phyloP scores from a whole-genome alignment of 35 echinoderm and acorn worm genomes.

The Ptychodera flava region DNA sequence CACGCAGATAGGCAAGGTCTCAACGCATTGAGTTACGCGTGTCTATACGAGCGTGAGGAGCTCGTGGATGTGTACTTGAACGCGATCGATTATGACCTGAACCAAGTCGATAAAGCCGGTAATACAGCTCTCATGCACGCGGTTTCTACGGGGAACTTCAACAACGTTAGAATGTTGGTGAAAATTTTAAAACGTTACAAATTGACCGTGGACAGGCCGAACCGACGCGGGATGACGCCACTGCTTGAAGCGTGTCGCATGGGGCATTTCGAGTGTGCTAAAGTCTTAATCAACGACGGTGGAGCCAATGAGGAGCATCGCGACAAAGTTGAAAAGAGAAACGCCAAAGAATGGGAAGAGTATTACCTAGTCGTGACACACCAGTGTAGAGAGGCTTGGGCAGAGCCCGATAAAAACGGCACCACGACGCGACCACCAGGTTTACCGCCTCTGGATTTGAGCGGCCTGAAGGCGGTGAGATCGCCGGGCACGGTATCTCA shows the following conservation, averaged over 20 bases:
- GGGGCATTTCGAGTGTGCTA: conserved; percentile 38
- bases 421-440: not conserved
- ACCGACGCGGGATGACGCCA: conserved; percentile 81
- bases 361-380: conserved; percentile 9
- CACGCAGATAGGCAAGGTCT: conserved; percentile 49
- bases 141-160: conserved; percentile 42
- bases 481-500: not conserved
- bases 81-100: conserved; percentile 74
- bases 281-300: conserved; percentile 37
- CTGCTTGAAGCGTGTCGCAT: conserved; percentile 71
- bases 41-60: conserved; percentile 48
- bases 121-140: conserved; percentile 87
- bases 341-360: conserved; percentile 44
- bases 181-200: conserved; percentile 52
- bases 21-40: conserved; percentile 79
- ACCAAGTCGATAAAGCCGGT: conserved; percentile 60
- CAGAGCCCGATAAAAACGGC: not conserved
- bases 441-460: not conserved
- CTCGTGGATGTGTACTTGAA: conserved; percentile 48
- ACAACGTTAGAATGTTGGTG: conserved; percentile 31
- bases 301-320: conserved; percentile 25
- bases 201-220: conserved; percentile 36
- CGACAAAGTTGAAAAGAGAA: conserved; percentile 45
- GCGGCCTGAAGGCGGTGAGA: too few species aligned
- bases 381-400: not conserved